These are phyloP conservation scores for Yponomeuta plumbellus DNA, from an alignment of 2,888 invertebrate species.

Conservation along the genomic window DNA sequence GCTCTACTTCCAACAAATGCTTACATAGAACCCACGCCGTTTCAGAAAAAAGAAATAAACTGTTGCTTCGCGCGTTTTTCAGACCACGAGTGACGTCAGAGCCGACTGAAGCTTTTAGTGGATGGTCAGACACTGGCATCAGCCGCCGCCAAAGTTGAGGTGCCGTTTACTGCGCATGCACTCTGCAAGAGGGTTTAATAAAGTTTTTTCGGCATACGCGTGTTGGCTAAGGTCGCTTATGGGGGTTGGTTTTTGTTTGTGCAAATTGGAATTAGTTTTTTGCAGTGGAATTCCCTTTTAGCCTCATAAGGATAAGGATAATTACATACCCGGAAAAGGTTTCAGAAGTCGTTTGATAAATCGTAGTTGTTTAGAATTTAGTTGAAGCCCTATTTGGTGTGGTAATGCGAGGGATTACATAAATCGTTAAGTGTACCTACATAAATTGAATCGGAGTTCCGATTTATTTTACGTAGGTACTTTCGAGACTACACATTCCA, in stretches of 20 bases:
- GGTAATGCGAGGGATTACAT: too few species aligned
- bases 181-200: not conserved
- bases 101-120: not conserved
- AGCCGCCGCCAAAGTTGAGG: not conserved
- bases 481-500: too few species aligned
- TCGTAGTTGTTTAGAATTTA: too few species aligned
- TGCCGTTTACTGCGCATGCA: not conserved
- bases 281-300: too few species aligned
- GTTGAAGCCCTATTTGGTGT: too few species aligned
- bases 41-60: not conserved
- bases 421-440: too few species aligned
- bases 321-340: too few species aligned
- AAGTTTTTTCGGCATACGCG: not conserved
- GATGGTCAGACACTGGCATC: not conserved
- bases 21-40: not conserved
- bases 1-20: not conserved
- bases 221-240: not conserved
- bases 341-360: too few species aligned
- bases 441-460: too few species aligned
- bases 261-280: not conserved
- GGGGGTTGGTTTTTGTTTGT: not conserved
- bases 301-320: too few species aligned
- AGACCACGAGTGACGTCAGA: not conserved
- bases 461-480: too few species aligned
- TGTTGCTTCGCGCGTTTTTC: not conserved